These are phyloP conservation scores for Sesamia nonagrioides DNA, from an alignment of 1,140 invertebrate species.

Conservation along the genomic window DNA sequence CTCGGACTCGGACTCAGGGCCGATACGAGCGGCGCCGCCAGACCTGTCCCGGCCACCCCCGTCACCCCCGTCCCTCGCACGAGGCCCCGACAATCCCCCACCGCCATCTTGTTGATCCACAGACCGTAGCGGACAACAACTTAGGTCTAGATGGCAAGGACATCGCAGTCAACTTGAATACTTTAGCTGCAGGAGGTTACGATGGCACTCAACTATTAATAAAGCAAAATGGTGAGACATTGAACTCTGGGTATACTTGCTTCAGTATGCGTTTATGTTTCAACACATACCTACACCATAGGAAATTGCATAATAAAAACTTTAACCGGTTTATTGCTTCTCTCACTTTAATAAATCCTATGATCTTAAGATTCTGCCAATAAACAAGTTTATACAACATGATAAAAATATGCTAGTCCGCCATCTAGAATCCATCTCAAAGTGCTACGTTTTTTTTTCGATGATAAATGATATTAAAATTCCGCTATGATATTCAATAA, in stretches of 20 bases:
- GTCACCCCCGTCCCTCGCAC: conserved; percentile 72
- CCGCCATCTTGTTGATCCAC: conserved; percentile 82
- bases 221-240: conserved; percentile 40
- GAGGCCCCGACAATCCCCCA: conserved; percentile 61
- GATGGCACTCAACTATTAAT: conserved; percentile 47
- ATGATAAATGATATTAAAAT: neutral
- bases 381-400: conserved; percentile 41
- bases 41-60: conserved; percentile 75
- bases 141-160: conserved; percentile 74
- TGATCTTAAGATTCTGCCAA: conserved; percentile 50
- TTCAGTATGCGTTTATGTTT: conserved; percentile 28
- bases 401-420: conserved; percentile 23
- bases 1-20: conserved; percentile 69
- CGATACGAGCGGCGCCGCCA: conserved; percentile 64
- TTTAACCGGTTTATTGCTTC: conserved; percentile 57
- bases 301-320: conserved; percentile 60
- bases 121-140: conserved; percentile 73
- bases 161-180: conserved; percentile 65
- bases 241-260: conserved; percentile 46
- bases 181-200: conserved; percentile 56
- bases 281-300: conserved; percentile 17
- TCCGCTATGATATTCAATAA: neutral
- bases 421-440: neutral
- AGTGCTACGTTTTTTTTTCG: neutral
- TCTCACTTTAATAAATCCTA: conserved; percentile 55